Conservation (phyloP, 1,140 invertebrate genomes). For the Neomicropteryx cornuta region DNA sequence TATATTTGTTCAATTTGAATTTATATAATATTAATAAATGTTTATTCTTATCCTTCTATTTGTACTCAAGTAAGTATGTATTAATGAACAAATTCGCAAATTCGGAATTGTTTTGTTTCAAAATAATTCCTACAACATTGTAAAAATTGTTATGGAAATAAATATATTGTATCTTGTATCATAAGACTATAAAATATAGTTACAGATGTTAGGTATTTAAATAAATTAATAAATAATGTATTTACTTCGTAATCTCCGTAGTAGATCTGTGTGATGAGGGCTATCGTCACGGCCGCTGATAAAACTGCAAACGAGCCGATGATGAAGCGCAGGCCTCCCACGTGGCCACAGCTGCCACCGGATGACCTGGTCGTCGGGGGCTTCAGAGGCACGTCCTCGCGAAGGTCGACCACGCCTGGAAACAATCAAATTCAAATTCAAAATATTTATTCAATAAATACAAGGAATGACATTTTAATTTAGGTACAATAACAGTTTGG, state of each 20-base stretch:
- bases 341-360: constrained; percentile 23
- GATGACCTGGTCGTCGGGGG: constrained; percentile 18
- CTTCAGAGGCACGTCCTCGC: constrained; percentile 43
- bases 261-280: constrained; percentile 53
- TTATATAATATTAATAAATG: too few species aligned
- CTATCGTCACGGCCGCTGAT: constrained; percentile 51
- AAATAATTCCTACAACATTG: too few species aligned
- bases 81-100: too few species aligned
- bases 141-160: too few species aligned
- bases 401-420: constrained; percentile 30
- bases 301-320: constrained; percentile 39
- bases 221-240: constrained; percentile 7
- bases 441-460: constrained; percentile 1
- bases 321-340: constrained; percentile 32
- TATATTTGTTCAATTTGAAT: too few species aligned
- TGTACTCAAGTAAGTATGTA: too few species aligned
- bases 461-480: too few species aligned
- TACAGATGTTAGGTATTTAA: constrained; percentile 4
- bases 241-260: constrained; percentile 52
- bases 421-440: constrained; percentile 5
- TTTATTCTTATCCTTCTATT: too few species aligned
- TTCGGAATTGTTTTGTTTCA: too few species aligned
- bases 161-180: too few species aligned
- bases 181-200: constrained; percentile 2
- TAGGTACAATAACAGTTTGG: too few species aligned